phyloP scores from a whole-genome alignment of 2,797 vertebrate species.

The Myripristis jacobus region DNA sequence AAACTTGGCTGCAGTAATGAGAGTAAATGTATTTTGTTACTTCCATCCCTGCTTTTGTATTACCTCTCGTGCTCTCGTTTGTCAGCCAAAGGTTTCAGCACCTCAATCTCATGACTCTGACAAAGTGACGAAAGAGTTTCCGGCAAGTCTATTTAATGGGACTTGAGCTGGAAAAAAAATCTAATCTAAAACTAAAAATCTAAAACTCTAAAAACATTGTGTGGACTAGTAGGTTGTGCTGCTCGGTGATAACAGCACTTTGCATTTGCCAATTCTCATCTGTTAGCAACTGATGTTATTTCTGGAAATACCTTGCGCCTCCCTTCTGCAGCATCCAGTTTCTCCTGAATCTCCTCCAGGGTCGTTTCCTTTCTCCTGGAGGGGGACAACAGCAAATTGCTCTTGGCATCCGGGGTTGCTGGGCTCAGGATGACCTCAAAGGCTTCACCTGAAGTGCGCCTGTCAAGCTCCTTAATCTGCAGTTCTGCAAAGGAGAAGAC shows the following conservation, averaged over 20 bases:
- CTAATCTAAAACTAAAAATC: background rate
- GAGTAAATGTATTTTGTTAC: too few species aligned
- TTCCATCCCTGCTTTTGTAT: too few species aligned
- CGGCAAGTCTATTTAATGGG: background rate
- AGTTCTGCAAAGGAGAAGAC: conserved; percentile 83
- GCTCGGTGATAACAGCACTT: background rate
- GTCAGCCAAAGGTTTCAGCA: conserved; percentile 93
- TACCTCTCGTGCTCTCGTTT: conserved; percentile 94
- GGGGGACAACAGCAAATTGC: conserved; percentile 89
- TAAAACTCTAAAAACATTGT: background rate
- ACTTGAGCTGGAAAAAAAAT: background rate
- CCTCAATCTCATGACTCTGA: conserved; percentile 91
- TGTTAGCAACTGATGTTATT: background rate
- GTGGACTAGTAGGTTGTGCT: background rate
- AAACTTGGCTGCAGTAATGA: too few species aligned
- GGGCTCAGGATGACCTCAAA: conserved; percentile 96
- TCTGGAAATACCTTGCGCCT: conserved; percentile 89
- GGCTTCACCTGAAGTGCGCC: conserved; percentile 93
- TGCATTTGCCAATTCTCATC: background rate
- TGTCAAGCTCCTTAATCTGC: conserved; percentile 95
- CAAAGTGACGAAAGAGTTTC: background rate
- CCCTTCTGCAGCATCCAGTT: conserved; percentile 94
- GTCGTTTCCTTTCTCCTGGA: conserved; percentile 93
- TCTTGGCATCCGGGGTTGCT: conserved; percentile 86
- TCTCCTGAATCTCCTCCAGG: conserved; percentile 94